phyloP scores from a whole-genome alignment of 2,888 invertebrate species.

The Troglohyphantes excavatus region DNA sequence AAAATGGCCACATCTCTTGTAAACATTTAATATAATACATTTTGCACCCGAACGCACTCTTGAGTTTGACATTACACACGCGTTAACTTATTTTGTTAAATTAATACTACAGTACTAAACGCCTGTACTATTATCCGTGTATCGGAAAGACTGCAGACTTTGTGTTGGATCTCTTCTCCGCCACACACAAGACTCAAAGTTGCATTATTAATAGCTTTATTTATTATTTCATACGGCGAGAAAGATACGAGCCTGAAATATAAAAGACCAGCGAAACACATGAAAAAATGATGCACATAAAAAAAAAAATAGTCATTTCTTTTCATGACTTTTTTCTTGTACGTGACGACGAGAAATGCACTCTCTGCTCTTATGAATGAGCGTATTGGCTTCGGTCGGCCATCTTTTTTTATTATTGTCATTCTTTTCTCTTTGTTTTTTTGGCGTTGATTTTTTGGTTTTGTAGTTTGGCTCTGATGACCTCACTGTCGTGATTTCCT shows the following conservation, averaged over 20 bases:
- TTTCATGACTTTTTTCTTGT: background rate
- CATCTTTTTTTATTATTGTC: background rate
- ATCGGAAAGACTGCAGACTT: too few relatives aligned
- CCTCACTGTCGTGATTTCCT: conserved; percentile 34
- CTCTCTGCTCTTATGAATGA: background rate
- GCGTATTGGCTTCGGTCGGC: background rate
- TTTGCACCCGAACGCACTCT: too few relatives aligned
- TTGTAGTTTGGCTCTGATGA: conserved; percentile 11
- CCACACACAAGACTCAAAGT: background rate
- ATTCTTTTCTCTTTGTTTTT: background rate
- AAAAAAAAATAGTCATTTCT: background rate
- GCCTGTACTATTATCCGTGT: too few relatives aligned
- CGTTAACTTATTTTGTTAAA: too few relatives aligned
- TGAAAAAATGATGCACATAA: background rate
- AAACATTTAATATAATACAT: too few relatives aligned
- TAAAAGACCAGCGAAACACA: background rate
- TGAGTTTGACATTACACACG: too few relatives aligned
- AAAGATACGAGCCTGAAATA: background rate
- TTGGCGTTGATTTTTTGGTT: background rate
- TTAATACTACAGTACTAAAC: too few relatives aligned
- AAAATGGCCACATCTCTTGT: too few relatives aligned
- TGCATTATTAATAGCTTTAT: conserved; percentile 25
- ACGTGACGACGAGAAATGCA: background rate
- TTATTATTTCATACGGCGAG: conserved; percentile 3
- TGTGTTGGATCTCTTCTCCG: too few relatives aligned